Evolutionary conservation across 2,797 vertebrate species (phyloP).

Genomic region (Sebastes steindachneri): DNA sequence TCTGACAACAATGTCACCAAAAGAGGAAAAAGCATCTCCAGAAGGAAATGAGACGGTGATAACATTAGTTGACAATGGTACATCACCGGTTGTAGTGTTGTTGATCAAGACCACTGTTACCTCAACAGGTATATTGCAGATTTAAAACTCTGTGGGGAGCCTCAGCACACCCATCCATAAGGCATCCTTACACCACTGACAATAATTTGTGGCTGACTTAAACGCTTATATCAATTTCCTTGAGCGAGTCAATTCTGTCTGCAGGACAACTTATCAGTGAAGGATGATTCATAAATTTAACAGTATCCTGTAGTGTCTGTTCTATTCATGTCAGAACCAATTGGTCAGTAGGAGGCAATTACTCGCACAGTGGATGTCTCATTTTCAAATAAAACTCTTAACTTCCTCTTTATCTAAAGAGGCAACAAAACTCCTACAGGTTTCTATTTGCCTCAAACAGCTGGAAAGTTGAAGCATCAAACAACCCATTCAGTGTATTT

Average conservation of each 20-base stretch:
- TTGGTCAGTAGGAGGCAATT: not conserved
- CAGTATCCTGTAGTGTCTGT: not conserved
- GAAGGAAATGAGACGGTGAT: not conserved
- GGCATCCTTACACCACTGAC: not conserved
- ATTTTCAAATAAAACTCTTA: not conserved
- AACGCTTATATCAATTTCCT: not conserved
- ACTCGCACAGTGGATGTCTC: not conserved
- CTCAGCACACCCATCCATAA: not conserved
- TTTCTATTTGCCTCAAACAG: not conserved
- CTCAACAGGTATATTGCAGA: not conserved
- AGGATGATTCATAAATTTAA: slow-evolving; percentile 5
- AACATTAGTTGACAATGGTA: not conserved
- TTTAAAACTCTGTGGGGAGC: not conserved
- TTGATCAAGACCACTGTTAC: not conserved
- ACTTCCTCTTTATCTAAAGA: not conserved
- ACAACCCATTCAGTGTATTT: not conserved
- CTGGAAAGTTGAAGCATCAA: not conserved
- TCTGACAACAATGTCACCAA: not conserved
- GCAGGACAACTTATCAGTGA: no score
- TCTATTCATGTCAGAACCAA: not conserved
- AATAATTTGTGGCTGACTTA: not conserved
- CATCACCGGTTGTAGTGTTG: not conserved
- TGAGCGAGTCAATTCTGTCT: not conserved
- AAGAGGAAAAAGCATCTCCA: not conserved
- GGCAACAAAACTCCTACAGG: not conserved